Percentiles rank a stretch among this genome's conserved stretches.
These are phyloP conservation scores for Geodia barretti DNA, from an alignment of 37 sponge, comb jelly and placozoan genomes.

Conservation along the genomic window DNA sequence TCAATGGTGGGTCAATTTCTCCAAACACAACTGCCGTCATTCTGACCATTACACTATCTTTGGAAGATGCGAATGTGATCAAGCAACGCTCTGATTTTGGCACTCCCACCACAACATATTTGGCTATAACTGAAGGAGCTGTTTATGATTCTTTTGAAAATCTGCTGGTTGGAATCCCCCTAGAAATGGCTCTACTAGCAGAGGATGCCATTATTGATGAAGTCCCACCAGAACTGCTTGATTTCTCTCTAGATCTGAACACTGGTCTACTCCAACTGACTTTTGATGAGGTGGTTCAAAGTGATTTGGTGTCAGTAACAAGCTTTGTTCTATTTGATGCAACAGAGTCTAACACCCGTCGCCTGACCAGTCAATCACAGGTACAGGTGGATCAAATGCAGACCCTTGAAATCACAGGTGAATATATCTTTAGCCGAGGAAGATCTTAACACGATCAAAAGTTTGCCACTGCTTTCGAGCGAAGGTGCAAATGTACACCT, in stretches of 20 bases:
- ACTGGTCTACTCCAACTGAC: constrained; percentile 61
- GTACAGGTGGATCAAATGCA: neutral
- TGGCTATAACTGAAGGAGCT: constrained; percentile 49
- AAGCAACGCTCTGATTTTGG: constrained; percentile 58
- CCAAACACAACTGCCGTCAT: constrained; percentile 39
- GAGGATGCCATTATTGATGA: constrained; percentile 61
- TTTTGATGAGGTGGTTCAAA: constrained; percentile 79
- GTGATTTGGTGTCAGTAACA: constrained; percentile 33
- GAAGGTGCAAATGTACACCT: constrained; percentile 41
- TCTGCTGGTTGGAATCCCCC: constrained; percentile 22
- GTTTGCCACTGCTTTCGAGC: constrained; percentile 17
- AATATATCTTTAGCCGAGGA: constrained; percentile 46
- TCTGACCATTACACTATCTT: constrained; percentile 50
- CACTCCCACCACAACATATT: constrained; percentile 37
- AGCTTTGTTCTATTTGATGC: constrained; percentile 52
- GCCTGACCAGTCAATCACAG: neutral
- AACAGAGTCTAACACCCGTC: constrained; percentile 15
- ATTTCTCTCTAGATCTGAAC: constrained; percentile 77
- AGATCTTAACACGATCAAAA: constrained; percentile 76
- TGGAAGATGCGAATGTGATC: constrained; percentile 61
- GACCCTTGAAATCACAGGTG: constrained; percentile 32
- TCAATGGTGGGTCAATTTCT: constrained; percentile 37
- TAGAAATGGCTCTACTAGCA: constrained; percentile 30
- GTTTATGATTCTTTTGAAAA: constrained; percentile 72
- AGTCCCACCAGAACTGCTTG: constrained; percentile 60